Evolutionary conservation across 2,113 vertebrate species (phyloP), one percentile per base, ranked within the genome.

Genomic region (Notarius quadriscutis): DNA sequence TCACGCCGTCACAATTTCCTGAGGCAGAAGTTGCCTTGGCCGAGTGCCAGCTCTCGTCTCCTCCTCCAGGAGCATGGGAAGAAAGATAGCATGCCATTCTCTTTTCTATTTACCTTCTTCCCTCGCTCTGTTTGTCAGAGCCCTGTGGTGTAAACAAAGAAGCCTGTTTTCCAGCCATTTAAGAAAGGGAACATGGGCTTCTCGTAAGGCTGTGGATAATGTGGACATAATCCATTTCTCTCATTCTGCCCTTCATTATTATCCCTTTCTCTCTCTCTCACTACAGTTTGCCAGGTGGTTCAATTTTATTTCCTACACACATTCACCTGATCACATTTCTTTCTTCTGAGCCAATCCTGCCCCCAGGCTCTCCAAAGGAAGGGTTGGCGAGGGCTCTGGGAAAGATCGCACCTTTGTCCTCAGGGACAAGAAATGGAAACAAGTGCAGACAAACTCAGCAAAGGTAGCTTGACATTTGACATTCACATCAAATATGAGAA

Each of bases 231-330:
- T 84, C 25, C 89, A 80, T 87, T 58, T 75, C 67, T 53, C 7
- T 79, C 63, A 12, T 78, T 69, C 82, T 71, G 60, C 71, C 67
- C 58, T 74, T 67, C 50, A 2, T 89, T 89, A 1, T 89, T 89
- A 2, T 34, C 85, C 67, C 41, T 85, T 84, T 88, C 87, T 84
- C 81, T 81, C 72, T 72, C 78, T 86, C 88, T 88, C 84, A 25
- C 17, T 18, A 60, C 18, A 34, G 79, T 60, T 81, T 22, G 18
- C 91, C 92, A 91, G 87, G 88, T 81, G 65, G 92, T 92, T 93
- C 88, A 89, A 91, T 92, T 90, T 89, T 90, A 93, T 93, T 92
- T 91, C 91, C 92, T 87, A 87, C 89, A 81, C 79, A 92, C 88
- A 91, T 91, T 90, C 79, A 91, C 90, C 89, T 87, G 88, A 90